Percentiles rank a stretch among this genome's conserved stretches.
Evolutionary conservation across 2,797 vertebrate genomes (phyloP).

Genomic region (Myotis planiceps): DNA sequence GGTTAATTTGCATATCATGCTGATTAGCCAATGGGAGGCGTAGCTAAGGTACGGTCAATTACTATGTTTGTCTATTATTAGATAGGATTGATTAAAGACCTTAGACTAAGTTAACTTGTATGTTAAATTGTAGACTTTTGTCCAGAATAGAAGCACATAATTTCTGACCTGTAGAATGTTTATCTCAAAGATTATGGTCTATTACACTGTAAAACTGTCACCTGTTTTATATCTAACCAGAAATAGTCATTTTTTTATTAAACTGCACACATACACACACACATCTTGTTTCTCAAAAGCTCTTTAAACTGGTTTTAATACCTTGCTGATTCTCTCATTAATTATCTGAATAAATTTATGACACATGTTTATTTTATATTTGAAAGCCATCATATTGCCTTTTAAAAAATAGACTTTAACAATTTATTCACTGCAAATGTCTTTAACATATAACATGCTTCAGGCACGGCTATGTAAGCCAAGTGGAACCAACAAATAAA

Average conservation of each 20-base stretch:
- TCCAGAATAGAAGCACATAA: neutral
- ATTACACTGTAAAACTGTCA: neutral
- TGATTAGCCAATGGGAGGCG: too few species aligned
- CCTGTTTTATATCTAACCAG: neutral
- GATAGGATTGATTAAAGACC: neutral
- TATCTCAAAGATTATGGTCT: neutral
- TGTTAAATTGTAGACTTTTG: neutral
- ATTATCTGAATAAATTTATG: neutral
- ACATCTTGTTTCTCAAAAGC: neutral
- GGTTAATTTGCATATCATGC: too few species aligned
- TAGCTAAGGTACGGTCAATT: too few species aligned
- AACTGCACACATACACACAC: neutral
- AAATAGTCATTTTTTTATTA: neutral
- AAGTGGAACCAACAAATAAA: neutral
- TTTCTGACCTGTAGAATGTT: neutral
- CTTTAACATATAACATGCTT: neutral
- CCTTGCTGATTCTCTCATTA: neutral
- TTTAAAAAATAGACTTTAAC: constrained; percentile 1
- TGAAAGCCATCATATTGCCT: neutral
- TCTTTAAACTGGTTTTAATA: neutral
- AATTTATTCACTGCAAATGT: neutral
- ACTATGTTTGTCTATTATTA: too few species aligned
- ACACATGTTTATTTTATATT: neutral
- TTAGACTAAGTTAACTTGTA: neutral
- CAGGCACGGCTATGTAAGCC: neutral